Evolutionary conservation across 2,797 vertebrate species (phyloP), one percentile per base, ranked within the genome.

Genomic region (Cossypha polioptera): DNA sequence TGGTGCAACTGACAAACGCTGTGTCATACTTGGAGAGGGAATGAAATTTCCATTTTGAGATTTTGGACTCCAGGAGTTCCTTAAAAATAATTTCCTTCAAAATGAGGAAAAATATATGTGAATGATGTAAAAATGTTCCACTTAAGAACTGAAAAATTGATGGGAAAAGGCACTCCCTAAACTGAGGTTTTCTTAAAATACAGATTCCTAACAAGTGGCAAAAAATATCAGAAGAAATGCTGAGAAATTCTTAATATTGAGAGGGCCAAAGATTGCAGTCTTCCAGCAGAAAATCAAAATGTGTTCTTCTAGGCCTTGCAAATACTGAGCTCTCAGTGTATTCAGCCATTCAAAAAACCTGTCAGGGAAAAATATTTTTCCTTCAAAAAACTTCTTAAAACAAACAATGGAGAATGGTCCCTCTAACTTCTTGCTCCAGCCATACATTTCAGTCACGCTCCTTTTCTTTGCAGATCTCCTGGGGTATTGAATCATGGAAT

Each of bases 211-310:
- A 79, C 33, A 91, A 83, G 65, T 54, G 61, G 61, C 45, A 94
- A 77, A 87, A 93, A 87, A 48, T 78, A 82, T 9, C 59, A 69
- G 69, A 59, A 86, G 55, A 85, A 92, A 81, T 65, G 78, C 54
- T 83, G 51, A 81, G 51, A 45, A 26, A 40, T 47, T 65, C 43
- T 78, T 74, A 86, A 83, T 83, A 86, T 4, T 51, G 54, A 81
- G 73, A 68, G 28, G 17, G 38, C 38, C 16, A 8, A 78, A 81
- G 82, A 55, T 35, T 40, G 42, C 36, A 92, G 58, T 80, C n/a
- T 72, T 91, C 58, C 62, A 83, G 47, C 16, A 85, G 61, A 83
- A 95, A 91, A 90, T n/a, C 59, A 50, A 85, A 92, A n/a, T 29
- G 7, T 51, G 45, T 33, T 94, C 40, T 73, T 94, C 75, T 65